Evolutionary conservation across 1,140 invertebrate species (phyloP), one percentile per base, ranked within the genome.

Genomic region (Akabosia matsudoensis): DNA sequence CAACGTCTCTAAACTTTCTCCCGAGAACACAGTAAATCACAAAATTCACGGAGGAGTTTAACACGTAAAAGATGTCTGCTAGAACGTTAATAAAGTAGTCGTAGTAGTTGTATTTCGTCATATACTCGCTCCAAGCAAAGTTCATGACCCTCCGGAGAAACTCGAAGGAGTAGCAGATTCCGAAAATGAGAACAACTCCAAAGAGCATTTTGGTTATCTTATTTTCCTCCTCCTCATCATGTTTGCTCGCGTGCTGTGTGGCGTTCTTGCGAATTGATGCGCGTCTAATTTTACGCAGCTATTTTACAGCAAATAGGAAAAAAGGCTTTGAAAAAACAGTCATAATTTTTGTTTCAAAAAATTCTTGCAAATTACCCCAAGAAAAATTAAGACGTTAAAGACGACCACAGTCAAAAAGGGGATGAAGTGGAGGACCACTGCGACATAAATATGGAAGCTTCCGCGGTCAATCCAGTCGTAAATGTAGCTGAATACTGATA

Each of bases 111-210:
- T 51, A n/a, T n/a, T 51, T 10, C n/a, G 45, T 13, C 45, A 51
- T 51, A n/a, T 51, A 51, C 45, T 70, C 18, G 31, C 3, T 10
- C 61, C 22, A 16, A 1, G 33, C 30, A 33, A 34, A 75, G 33
- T 73, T 72, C 61, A 75, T 70, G 10, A 75, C 16, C 2, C 74
- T 14, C 14, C 74, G 56, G 13, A 75, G 22, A n/a, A 73, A 52
- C 34, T 75, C 74, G 33, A 75, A 75, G 10, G 56, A 73, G 61
- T 73, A 45, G 61, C 74, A 75, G 33, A 75, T 28, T 70, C 74
- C 74, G 37, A 73, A 75, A n/a, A 75, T 64, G 26, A 75, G 2
- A 1, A 70, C 61, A 26, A 75, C 31, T 28, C 28, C 7, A 10
- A 75, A 26, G 4, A 75, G 61, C 14, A 72, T 75, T 45, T 33